Evolutionary conservation across 2,888 invertebrate genomes (phyloP).

Genomic region (Trichopria drosophilae): DNA sequence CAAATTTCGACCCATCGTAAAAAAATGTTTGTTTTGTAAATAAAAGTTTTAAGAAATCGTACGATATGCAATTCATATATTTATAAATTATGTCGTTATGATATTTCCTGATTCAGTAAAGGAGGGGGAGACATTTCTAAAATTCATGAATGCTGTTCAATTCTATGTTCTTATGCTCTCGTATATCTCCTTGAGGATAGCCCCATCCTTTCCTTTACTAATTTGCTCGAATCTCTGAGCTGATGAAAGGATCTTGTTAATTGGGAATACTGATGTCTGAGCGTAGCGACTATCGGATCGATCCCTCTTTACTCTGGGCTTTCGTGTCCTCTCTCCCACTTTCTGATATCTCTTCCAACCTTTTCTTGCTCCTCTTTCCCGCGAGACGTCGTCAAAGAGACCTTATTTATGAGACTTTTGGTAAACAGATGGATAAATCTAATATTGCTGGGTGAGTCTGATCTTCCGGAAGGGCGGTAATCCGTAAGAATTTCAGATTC

Average conservation of each 20-base stretch:
- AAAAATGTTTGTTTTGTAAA: no score
- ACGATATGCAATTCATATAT: no score
- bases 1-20: no score
- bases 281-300: conserved; percentile 47
- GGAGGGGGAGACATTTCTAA: no score
- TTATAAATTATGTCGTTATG: no score
- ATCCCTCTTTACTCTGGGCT: conserved; percentile 40
- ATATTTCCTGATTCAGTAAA: no score
- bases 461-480: conserved; percentile 19
- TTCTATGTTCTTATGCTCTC: conserved; percentile 24
- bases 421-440: conserved; percentile 58
- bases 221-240: conserved; percentile 36
- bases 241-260: conserved; percentile 54
- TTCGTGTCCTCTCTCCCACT: conserved; percentile 14
- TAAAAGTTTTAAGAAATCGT: no score
- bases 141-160: no score
- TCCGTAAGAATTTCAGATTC: no score
- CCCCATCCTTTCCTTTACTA: conserved; percentile 21
- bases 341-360: background rate
- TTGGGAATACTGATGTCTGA: conserved; percentile 53
- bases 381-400: conserved; percentile 54
- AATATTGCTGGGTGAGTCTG: conserved; percentile 47
- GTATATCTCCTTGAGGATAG: no score
- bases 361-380: conserved; percentile 27
- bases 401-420: conserved; percentile 58